Evolutionary conservation across 2,888 invertebrate genomes (phyloP).

Genomic region (Cyrtodaria siliqua): DNA sequence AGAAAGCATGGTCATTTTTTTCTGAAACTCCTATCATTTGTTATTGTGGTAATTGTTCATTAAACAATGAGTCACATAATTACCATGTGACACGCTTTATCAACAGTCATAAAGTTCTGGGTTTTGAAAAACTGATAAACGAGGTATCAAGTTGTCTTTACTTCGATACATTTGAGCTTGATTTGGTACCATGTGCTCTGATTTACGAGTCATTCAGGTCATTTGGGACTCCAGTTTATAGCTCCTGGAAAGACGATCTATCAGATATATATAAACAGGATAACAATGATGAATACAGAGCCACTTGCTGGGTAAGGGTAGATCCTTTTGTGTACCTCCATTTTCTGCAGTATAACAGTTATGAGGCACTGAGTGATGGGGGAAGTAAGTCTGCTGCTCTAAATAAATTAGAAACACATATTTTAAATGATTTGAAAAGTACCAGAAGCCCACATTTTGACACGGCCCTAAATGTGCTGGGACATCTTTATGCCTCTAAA

Average conservation of each 20-base stretch:
- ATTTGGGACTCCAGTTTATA: background rate
- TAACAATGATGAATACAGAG: background rate
- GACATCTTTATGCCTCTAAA: constrained; percentile 4
- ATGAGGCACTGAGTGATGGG: background rate
- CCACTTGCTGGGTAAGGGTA: constrained; percentile 1
- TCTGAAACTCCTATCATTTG: too few species aligned
- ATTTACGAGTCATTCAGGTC: background rate
- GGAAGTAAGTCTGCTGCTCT: background rate
- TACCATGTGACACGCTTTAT: too few species aligned
- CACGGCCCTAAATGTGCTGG: constrained; percentile 15
- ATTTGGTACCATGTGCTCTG: background rate
- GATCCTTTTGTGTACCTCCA: constrained; percentile 12
- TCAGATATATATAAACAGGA: too few species aligned
- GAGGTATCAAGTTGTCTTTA: too few species aligned
- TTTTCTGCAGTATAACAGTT: constrained; percentile 5
- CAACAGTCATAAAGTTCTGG: too few species aligned
- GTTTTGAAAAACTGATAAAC: too few species aligned
- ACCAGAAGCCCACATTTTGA: constrained; percentile 5
- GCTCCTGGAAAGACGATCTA: background rate
- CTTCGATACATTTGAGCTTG: background rate
- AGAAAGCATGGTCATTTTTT: too few species aligned
- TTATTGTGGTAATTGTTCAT: too few species aligned
- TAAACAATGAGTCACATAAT: too few species aligned
- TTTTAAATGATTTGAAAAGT: background rate
- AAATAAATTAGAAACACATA: background rate